Base-by-base conservation (phyloP, 2,888 invertebrate genomes). In the Drosophila kokeensis region DNA sequence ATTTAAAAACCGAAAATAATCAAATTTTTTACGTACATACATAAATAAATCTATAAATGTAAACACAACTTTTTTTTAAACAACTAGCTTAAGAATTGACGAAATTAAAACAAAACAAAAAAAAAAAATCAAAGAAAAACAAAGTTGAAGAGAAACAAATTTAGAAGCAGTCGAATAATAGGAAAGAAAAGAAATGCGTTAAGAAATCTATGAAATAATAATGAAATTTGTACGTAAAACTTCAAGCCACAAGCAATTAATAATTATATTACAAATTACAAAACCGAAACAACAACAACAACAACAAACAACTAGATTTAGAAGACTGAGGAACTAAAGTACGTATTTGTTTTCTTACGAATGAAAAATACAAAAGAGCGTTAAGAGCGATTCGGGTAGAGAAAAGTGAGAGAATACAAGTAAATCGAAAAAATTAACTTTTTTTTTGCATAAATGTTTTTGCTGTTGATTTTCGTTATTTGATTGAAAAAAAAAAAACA, bases 401-500 rank as follows among this genome's bases (percentile, higher is more conserved):
- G 58, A 60, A 38, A 49, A 40, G 45, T 27, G 38, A 27, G 30
- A 64, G 32, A 49, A 57, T 5, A 65, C 21, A 27, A 13, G 27
- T 34, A 59, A 73, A 53, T 67, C 36, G 61, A 63, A 63, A 65
- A 54, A 54, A 49, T 68, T 48, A 63, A 61, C 63, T 75, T 80
- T 76, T 83, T 75, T 75, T 78, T 81, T 73, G 60, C 59, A 72
- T 64, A 76, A 62, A 72, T 81, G 81, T 87, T 87, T 87, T 85
- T 83, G 82, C 88, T 88, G 86, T 88, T 86, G 86, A 88, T 86
- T 86, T 86, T 85, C 88, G 88, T 86, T 86, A 86, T 86, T 76
- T 83, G 49, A 81, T 85, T 81, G 72, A 71, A 34, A 65, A 59
- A 70, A 70, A 67, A 38, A 60, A 55, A 52, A 49, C 60, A 67